Evolutionary conservation across 2,113 vertebrate species (phyloP).

Genomic region (Anguilla japonica): DNA sequence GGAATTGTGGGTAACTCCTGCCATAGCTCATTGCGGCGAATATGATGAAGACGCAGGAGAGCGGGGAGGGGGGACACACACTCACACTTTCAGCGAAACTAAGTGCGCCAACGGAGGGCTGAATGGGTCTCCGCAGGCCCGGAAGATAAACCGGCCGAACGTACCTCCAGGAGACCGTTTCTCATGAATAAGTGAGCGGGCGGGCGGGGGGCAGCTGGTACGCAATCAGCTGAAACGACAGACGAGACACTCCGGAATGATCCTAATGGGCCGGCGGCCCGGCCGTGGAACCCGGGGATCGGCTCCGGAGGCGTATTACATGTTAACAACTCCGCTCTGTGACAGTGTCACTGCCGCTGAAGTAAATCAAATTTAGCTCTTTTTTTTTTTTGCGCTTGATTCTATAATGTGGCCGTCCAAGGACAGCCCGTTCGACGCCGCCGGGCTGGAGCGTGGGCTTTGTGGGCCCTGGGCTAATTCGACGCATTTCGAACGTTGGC

Average conservation of each 20-base stretch:
- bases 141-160: background rate
- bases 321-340: background rate
- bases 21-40: background rate
- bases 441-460: background rate
- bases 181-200: conserved; percentile 32
- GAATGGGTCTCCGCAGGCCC: background rate
- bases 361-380: background rate
- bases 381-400: background rate
- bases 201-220: conserved; percentile 25
- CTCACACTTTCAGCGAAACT: background rate
- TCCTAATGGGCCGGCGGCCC: conserved; percentile 19
- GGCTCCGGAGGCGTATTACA: background rate
- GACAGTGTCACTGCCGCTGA: background rate
- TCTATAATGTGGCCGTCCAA: background rate
- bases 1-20: background rate
- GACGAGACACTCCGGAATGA: conserved; percentile 23
- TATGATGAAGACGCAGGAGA: background rate
- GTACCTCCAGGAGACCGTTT: background rate
- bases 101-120: background rate
- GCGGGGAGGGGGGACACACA: background rate
- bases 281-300: background rate
- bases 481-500: no score
- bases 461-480: no score
- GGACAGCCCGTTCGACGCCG: background rate
- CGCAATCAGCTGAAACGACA: conserved; percentile 23